These are phyloP conservation scores for Indicator indicator DNA, from an alignment of 2,113 vertebrate genomes.

Conservation along the genomic window DNA sequence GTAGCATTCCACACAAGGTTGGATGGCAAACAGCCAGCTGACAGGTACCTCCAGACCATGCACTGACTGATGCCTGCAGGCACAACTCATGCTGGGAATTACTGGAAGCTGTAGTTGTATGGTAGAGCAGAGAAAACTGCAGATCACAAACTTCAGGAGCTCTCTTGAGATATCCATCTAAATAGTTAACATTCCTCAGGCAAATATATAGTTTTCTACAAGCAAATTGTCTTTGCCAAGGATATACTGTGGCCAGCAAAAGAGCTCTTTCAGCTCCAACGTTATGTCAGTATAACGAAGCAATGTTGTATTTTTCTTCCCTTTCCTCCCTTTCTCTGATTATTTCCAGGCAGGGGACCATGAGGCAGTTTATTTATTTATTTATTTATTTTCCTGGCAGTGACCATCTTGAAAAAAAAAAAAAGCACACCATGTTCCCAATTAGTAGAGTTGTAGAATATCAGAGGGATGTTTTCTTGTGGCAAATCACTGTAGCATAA, in stretches of 20 bases:
- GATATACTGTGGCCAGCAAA: neutral
- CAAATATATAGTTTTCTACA: neutral
- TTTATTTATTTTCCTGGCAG: neutral
- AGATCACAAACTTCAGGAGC: neutral
- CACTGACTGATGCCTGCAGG: accelerated
- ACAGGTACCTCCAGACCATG: neutral
- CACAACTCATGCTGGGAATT: accelerated
- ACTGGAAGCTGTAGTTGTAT: neutral
- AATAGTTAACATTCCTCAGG: neutral
- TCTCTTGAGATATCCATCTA: neutral
- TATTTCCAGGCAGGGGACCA: neutral
- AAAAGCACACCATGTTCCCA: neutral
- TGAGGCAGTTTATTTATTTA: no score
- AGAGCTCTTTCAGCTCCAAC: neutral
- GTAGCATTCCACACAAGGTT: neutral
- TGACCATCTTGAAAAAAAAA: neutral
- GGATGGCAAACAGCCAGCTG: neutral
- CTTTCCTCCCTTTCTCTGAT: neutral
- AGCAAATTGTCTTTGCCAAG: neutral
- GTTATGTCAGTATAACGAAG: no score
- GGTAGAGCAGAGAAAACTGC: neutral
- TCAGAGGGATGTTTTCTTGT: neutral
- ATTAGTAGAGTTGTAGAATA: neutral
- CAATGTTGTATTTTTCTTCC: neutral
- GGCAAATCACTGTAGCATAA: neutral